These are phyloP conservation scores for Xestoiulus laeticollis DNA, from an alignment of 2,888 invertebrate genomes.

Conservation along the genomic window DNA sequence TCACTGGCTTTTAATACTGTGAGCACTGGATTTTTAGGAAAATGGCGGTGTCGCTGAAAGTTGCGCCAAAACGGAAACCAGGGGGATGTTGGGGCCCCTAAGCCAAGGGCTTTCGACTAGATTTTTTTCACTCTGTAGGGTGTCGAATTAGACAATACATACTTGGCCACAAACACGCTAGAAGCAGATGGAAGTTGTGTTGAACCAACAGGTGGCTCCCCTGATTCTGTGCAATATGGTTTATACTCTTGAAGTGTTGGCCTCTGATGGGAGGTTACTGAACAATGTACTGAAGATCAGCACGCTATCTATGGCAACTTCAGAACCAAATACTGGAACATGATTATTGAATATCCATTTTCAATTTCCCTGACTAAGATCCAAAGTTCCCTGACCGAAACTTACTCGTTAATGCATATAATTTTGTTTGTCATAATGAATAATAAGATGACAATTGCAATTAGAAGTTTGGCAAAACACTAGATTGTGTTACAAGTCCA, in stretches of 20 bases:
- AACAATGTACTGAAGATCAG: neutral
- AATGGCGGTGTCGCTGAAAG: neutral
- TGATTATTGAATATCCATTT: no score
- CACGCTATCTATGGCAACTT: no score
- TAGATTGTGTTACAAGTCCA: no score
- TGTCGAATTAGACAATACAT: neutral
- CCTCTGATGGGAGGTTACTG: neutral
- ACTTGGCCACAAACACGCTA: neutral
- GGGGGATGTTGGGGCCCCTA: neutral
- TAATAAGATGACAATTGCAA: no score
- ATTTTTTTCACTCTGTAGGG: neutral
- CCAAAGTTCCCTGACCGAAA: no score
- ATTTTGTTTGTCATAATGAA: no score
- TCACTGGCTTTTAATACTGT: no score
- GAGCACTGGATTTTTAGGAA: neutral
- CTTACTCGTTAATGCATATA: no score
- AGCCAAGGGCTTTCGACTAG: neutral
- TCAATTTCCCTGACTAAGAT: no score
- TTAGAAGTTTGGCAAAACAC: no score
- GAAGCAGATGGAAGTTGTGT: neutral
- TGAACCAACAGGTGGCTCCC: conserved; percentile 1
- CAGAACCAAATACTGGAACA: no score
- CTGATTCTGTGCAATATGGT: neutral
- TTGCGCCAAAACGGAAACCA: neutral
- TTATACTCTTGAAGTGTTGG: neutral